phyloP scores from a whole-genome alignment of 2,797 vertebrate species.

The Pogonophryne albipinna region DNA sequence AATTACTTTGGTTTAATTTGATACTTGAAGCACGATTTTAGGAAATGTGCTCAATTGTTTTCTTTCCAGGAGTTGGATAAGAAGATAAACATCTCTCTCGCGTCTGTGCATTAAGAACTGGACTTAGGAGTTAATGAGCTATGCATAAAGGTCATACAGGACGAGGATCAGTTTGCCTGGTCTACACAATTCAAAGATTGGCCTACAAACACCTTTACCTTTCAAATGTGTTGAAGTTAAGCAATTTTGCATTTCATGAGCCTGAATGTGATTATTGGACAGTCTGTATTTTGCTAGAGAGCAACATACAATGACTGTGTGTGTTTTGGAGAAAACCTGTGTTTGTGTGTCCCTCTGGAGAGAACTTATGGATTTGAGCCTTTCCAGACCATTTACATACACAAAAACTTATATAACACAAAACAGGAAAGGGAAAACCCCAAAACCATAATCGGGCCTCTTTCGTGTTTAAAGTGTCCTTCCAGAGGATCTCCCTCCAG shows the following conservation, averaged over 20 bases:
- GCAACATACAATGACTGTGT: not conserved
- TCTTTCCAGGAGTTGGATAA: not conserved
- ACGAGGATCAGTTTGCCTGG: too few relatives aligned
- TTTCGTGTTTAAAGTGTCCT: too few relatives aligned
- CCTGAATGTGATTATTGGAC: not conserved
- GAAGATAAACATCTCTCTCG: not conserved
- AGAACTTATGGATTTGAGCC: too few relatives aligned
- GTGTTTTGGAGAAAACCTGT: not conserved
- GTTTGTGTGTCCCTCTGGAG: not conserved
- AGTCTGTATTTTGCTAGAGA: not conserved
- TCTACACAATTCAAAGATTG: too few relatives aligned
- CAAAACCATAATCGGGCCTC: too few relatives aligned
- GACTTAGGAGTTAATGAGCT: not conserved
- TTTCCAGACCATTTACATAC: too few relatives aligned
- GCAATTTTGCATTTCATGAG: too few relatives aligned
- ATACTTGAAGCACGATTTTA: not conserved
- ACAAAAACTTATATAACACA: too few relatives aligned
- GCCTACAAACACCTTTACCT: too few relatives aligned
- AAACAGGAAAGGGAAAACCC: too few relatives aligned
- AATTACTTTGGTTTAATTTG: not conserved
- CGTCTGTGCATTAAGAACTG: not conserved
- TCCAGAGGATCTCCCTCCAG: too few relatives aligned
- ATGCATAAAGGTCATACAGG: not conserved
- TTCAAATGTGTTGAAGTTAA: too few relatives aligned
- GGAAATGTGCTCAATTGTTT: not conserved